phyloP scores from a whole-genome alignment of 2,797 vertebrate species.

The Cirrhinus mrigala region DNA sequence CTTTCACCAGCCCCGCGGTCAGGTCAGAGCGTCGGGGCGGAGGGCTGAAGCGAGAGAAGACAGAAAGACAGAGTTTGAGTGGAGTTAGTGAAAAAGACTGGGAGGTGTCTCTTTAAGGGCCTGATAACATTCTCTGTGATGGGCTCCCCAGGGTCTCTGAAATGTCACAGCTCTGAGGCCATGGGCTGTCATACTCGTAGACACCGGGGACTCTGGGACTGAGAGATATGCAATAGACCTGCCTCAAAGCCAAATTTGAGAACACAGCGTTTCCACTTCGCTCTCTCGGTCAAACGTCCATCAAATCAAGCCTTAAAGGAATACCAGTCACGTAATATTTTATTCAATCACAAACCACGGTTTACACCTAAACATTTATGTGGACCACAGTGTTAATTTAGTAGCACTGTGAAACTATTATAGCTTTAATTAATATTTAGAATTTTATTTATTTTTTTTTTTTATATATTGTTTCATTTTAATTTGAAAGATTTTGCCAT shows the following conservation, averaged over 20 bases:
- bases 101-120: conserved; percentile 76
- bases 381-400: background rate
- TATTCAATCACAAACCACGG: background rate
- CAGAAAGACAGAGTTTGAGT: conserved; percentile 50
- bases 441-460: no score
- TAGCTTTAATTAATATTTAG: background rate
- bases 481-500: background rate
- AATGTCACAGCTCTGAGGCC: conserved; percentile 82
- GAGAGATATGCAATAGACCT: conserved; percentile 70
- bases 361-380: background rate
- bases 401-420: background rate
- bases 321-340: background rate
- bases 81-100: conserved; percentile 60
- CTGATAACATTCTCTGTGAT: conserved; percentile 85
- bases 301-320: conserved; percentile 35
- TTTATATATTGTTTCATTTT: background rate
- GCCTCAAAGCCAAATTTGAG: conserved; percentile 64
- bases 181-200: conserved; percentile 74
- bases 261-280: conserved; percentile 49
- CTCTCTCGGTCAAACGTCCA: conserved; percentile 54
- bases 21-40: conserved; percentile 62
- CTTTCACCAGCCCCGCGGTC: conserved; percentile 77
- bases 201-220: conserved; percentile 66
- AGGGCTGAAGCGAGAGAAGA: conserved; percentile 66
- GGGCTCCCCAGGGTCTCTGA: conserved; percentile 79